Evolutionary conservation across 2,797 vertebrate genomes (phyloP), one percentile per base, ranked within the genome.

Genomic region (Propithecus deckenii): DNA sequence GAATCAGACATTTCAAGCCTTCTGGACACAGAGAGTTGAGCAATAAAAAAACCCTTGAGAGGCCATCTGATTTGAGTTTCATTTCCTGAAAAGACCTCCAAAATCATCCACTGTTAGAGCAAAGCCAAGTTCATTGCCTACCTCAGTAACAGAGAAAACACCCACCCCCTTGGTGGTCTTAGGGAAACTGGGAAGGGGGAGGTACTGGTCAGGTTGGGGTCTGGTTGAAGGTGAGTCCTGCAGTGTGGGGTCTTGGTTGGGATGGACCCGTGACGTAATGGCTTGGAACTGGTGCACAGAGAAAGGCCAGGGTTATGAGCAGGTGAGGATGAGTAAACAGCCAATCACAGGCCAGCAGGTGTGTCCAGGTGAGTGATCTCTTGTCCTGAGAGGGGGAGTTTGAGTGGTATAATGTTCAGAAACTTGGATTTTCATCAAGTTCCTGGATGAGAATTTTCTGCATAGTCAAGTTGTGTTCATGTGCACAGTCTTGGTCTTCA

Each of bases 251-350:
- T 75, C 23, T 32, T 14, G 28, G 50, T 0, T 65, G 50, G 61
- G 38, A 75, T 11, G 67, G 43, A 18, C 20, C 15, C 2, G 0
- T 15, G 41, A 18, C 11, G 22, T 22, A 32, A 30, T 18, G 10
- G 41, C 25, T 38, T 59, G 52, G 84, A 38, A 30, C 0, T 22
- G 10, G 76, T 4, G 4, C n/a, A 7, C 7, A 7, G 41, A 23
- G 59, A 13, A 38, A 32, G 28, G 79, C 28, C 61, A 87, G 59
- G 5, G 4, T 52, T 71, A n/a, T 22, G 35, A 65, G 61, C 11
- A 8, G 30, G 10, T 50, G 35, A 78, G 30, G 28, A 1, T 9
- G 75, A 57, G 14, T 12, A 78, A 11, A 12, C 10, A 30, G 41
- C 43, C 55, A 50, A 8, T 80, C 43, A 46, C 5, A 55, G 67